Evolutionary conservation across 2,797 vertebrate genomes (phyloP), one percentile per base, ranked within the genome.

Genomic region (Macropodus opercularis): DNA sequence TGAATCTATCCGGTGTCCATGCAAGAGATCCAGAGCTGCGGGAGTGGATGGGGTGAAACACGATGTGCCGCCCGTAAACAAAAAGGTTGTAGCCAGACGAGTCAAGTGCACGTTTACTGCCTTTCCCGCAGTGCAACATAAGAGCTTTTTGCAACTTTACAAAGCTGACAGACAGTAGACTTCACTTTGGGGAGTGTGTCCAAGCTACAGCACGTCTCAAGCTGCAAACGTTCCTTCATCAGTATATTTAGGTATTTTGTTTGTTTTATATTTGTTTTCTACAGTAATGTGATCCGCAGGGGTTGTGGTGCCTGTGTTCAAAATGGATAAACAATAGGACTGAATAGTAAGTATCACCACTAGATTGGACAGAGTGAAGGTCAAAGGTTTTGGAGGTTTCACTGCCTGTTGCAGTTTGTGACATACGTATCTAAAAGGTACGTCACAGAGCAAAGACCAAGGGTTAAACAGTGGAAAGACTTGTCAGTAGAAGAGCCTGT

Each of bases 41-140:
- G 26, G 32, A 52, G 26, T 23, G 60, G 70, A 65, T 19, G 38
- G 21, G 34, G 32, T 63, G 74, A 85, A 75, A 83, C 22, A 54
- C 31, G 71, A 84, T 11, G 31, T 72, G 53, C 23, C 4, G 1
- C 23, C 32, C 8, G 42, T 32, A 10, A 60, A 72, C 72, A 78
- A 72, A 72, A 51, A 44, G 21, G 21, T 15, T 26, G 29, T 18
- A 59, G 53, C 23, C 43, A 6, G 14, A 10, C 34, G 15, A 39
- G 57, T 2, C 5, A 3, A 8, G 23, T 48, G 49, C 34, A 52
- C 11, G 41, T 52, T 79, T 50, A 32, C 35, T 63, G 18, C 26
- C 50, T 13, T 42, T 66, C 41, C 56, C 58, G 52, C 13, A 43
- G 44, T 27, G 3, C 8, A 27, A 26, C 41, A 39, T 51, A 55